phyloP scores from a whole-genome alignment of 64 coral and sea anemone genomes.

The Montipora capricornis region DNA sequence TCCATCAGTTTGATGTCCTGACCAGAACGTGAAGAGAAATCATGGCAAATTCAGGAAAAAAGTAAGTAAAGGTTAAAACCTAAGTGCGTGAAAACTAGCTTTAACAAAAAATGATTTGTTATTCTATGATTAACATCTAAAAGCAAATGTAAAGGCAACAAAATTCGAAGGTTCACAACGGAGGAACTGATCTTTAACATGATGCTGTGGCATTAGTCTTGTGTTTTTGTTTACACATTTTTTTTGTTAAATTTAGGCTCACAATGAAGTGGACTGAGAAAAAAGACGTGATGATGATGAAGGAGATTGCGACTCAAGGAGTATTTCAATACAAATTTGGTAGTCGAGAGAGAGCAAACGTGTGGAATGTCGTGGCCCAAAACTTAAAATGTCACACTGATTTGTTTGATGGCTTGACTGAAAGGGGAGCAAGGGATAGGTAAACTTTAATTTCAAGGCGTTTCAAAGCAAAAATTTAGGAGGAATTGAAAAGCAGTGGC shows the following conservation, averaged over 20 bases:
- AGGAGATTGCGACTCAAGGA: constrained; percentile 42
- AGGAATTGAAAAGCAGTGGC: constrained; percentile 40
- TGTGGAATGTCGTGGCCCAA: constrained; percentile 21
- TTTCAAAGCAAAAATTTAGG: constrained; percentile 39
- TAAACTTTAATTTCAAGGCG: constrained; percentile 61
- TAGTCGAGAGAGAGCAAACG: constrained; percentile 56
- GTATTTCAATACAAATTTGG: constrained; percentile 40
- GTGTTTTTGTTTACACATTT: not conserved
- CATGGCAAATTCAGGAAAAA: not conserved
- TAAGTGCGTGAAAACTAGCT: not conserved
- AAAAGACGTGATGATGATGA: constrained; percentile 53
- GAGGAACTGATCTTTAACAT: not conserved
- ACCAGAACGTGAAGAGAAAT: not conserved
- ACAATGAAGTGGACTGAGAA: constrained; percentile 12
- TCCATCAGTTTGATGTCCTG: not conserved
- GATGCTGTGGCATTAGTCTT: not conserved
- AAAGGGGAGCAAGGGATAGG: constrained; percentile 53
- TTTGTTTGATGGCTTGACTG: constrained; percentile 23
- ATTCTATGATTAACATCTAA: not conserved
- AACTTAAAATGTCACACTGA: constrained; percentile 41
- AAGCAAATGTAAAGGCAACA: too few relatives aligned
- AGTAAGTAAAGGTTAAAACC: not conserved
- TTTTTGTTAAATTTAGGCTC: constrained; percentile 4
- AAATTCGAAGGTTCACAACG: not conserved
- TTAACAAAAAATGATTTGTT: not conserved